phyloP scores from a whole-genome alignment of 2,113 vertebrate genomes.

The Ammodytes marinus region DNA sequence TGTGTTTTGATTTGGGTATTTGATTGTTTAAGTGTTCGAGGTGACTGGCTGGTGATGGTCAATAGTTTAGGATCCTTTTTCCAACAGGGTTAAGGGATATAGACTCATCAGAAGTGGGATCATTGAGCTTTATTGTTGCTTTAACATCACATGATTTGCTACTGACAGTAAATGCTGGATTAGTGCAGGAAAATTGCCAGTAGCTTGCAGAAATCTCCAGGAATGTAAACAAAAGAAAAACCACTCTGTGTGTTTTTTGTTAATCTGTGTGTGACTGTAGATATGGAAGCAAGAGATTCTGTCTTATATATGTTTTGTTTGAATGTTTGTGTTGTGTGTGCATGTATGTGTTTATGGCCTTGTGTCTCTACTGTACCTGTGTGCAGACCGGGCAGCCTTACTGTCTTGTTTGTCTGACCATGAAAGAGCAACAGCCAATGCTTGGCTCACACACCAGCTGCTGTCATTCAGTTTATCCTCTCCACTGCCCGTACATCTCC shows the following conservation, averaged over 20 bases:
- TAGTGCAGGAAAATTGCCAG: slow-evolving; percentile 39
- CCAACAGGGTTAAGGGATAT: slow-evolving; percentile 7
- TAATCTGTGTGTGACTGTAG: slow-evolving; percentile 4
- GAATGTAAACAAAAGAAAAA: slow-evolving; percentile 37
- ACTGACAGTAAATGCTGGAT: slow-evolving; percentile 60
- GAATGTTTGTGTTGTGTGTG: not conserved
- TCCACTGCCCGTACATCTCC: slow-evolving; percentile 49
- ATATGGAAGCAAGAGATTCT: not conserved
- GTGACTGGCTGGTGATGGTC: not conserved
- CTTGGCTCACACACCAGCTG: slow-evolving; percentile 55
- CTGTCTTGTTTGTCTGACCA: slow-evolving; percentile 31
- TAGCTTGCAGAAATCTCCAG: slow-evolving; percentile 47
- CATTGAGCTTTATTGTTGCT: slow-evolving; percentile 50
- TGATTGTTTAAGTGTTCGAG: slow-evolving; percentile 25
- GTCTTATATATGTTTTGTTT: not conserved
- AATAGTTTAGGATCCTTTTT: slow-evolving; percentile 21
- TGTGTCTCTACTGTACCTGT: slow-evolving; percentile 19
- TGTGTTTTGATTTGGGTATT: slow-evolving; percentile 4
- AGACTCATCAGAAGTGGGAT: slow-evolving; percentile 65
- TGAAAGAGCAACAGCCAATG: slow-evolving; percentile 38
- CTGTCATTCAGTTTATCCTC: slow-evolving; percentile 65
- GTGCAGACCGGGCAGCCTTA: slow-evolving; percentile 10
- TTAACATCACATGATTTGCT: slow-evolving; percentile 56
- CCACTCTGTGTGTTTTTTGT: not conserved
- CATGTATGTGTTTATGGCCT: not conserved